Evolutionary conservation across 1,140 invertebrate species (phyloP), one percentile per base, ranked within the genome.

Genomic region (Drosophila lowei): DNA sequence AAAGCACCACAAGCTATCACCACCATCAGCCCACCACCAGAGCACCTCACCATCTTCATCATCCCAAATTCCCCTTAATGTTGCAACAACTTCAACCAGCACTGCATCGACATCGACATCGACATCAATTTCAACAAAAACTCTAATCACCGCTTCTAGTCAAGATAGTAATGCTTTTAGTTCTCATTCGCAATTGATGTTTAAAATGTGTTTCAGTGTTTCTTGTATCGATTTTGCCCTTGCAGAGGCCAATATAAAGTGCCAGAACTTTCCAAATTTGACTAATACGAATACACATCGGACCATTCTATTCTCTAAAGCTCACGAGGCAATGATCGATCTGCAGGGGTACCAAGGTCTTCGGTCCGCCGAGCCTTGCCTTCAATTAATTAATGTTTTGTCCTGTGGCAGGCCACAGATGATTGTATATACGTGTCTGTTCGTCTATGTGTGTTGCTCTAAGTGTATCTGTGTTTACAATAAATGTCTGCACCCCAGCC

Each of bases 121-220:
- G 28, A n/a, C 28, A 64, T 21, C 56, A 46, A 43, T 58, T 21
- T 30, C 56, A 72, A 55, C n/a, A 42, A 18, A 38, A 59, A 42
- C 52, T 57, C 8, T 48, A 49, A 13, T 55, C 60, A 72, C 66
- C 48, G 64, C 54, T 77, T 86, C 63, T 81, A 72, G 63, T 79
- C 79, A 72, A 77, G 76, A 79, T 76, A 48, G 60, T 85, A 80
- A 81, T 86, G 77, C 61, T 76, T 85, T 86, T 85, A 50, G 77
- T 70, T 54, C 56, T 72, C 79, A 80, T 76, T 77, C 66, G 30
- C 65, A 53, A 65, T 73, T 49, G 49, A 80, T 85, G 81, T 77
- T 80, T 85, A 58, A 63, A 54, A 61, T 57, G 49, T 81, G 54
- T 60, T 77, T 81, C 59, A 50, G 53, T 71, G 68, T 81, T 58